These are phyloP conservation scores for Megathymus violae DNA, from an alignment of 1,140 invertebrate species.

Conservation along the genomic window DNA sequence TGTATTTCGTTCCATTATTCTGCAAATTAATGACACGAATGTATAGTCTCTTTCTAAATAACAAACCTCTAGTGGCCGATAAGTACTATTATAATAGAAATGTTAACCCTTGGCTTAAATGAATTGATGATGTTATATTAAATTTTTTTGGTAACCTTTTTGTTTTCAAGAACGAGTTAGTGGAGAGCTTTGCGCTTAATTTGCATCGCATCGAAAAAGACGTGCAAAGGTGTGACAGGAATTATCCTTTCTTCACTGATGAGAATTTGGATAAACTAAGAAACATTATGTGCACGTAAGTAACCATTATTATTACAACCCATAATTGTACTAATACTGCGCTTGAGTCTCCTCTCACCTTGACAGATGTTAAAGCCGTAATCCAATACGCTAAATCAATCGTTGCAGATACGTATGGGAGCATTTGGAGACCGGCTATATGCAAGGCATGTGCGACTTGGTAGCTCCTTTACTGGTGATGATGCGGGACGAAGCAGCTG, in stretches of 20 bases:
- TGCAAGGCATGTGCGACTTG: slow-evolving; percentile 98
- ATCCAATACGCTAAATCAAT: no score
- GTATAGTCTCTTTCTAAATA: no score
- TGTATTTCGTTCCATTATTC: no score
- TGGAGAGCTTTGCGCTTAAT: slow-evolving; percentile 95
- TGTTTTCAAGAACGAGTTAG: slow-evolving; percentile 87
- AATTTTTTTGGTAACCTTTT: background rate
- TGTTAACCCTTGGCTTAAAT: no score
- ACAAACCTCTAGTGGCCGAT: no score
- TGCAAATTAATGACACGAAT: no score
- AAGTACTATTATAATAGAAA: no score
- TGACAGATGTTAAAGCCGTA: no score
- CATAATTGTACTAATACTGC: no score
- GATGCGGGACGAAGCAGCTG: slow-evolving; percentile 95
- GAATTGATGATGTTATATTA: background rate
- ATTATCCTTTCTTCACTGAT: slow-evolving; percentile 95
- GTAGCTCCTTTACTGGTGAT: slow-evolving; percentile 96
- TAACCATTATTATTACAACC: no score
- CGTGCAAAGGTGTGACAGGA: slow-evolving; percentile 96
- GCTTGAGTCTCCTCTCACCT: no score
- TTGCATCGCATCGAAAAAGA: slow-evolving; percentile 98
- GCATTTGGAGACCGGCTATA: slow-evolving; percentile 94
- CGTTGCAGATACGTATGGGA: slow-evolving; percentile 94
- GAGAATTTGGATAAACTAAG: slow-evolving; percentile 96
- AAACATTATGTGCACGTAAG: slow-evolving; percentile 98